Evolutionary conservation across 2,113 vertebrate species (phyloP).

Genomic region (Morone chrysops): DNA sequence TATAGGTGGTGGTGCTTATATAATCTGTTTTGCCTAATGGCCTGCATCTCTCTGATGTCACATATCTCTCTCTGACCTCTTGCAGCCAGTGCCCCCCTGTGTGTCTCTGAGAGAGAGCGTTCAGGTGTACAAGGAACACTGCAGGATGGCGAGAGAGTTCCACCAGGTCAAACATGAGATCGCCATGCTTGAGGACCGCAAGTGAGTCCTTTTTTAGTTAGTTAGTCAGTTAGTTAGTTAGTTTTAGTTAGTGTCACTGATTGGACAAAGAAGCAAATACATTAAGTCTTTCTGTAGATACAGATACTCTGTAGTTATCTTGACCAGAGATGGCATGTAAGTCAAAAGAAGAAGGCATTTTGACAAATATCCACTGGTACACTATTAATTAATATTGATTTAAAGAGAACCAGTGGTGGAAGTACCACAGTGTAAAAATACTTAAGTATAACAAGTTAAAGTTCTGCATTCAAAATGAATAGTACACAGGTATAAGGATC

Average conservation of each 20-base stretch:
- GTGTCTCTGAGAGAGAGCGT: conserved; percentile 93
- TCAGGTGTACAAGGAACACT: conserved; percentile 95
- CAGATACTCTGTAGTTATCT: neutral
- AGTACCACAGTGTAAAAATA: neutral
- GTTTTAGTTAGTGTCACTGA: too few species aligned
- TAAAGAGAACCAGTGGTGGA: neutral
- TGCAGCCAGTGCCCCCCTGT: conserved; percentile 93
- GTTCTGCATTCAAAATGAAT: too few species aligned
- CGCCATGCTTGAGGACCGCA: conserved; percentile 92
- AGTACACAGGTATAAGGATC: neutral
- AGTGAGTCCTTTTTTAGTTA: conserved; percentile 87
- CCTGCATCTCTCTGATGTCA: neutral
- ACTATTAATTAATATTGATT: neutral
- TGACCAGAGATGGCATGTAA: neutral
- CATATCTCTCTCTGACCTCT: conserved; percentile 1
- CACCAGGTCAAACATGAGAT: conserved; percentile 96
- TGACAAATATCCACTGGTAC: neutral
- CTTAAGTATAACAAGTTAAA: too few species aligned
- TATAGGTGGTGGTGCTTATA: too few species aligned
- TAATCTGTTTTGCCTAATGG: neutral
- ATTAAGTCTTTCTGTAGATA: too few species aligned
- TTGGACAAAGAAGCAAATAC: too few species aligned
- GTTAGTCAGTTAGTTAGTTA: too few species aligned
- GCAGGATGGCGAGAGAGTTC: conserved; percentile 96
- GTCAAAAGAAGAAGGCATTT: neutral